These are phyloP conservation scores for Crossocerus cetratus DNA, from an alignment of 2,888 invertebrate genomes.

Conservation along the genomic window DNA sequence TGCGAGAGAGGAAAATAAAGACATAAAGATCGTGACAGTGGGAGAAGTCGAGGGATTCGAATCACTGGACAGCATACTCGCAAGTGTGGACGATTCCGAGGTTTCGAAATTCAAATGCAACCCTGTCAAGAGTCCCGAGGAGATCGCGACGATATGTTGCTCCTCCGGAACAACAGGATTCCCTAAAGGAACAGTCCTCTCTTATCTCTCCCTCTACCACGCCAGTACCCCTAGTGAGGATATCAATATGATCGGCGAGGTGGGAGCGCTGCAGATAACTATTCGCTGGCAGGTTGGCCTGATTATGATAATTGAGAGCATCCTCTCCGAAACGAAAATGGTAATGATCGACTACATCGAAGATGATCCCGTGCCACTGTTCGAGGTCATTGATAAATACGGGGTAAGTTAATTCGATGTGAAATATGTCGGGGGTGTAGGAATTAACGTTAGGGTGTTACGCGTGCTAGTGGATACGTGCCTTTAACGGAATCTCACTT, in stretches of 20 bases:
- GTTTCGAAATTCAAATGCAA: slow-evolving; percentile 27
- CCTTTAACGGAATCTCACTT: not conserved
- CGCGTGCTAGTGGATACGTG: not conserved
- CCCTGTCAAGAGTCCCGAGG: not conserved
- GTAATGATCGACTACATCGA: not conserved
- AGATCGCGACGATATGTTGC: slow-evolving; percentile 21
- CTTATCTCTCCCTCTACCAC: slow-evolving; percentile 18
- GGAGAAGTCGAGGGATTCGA: slow-evolving; percentile 21
- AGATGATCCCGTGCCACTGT: not conserved
- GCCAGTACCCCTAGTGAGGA: slow-evolving; percentile 15
- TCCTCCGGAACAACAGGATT: slow-evolving; percentile 39
- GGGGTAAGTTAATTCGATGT: not conserved
- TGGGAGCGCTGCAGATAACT: not conserved
- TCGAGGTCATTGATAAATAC: slow-evolving; percentile 14
- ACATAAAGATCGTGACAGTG: slow-evolving; percentile 36
- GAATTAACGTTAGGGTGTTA: not conserved
- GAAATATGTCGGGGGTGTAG: not conserved
- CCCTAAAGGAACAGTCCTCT: slow-evolving; percentile 32
- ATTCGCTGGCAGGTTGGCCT: slow-evolving; percentile 26
- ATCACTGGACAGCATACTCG: slow-evolving; percentile 27
- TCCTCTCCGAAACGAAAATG: slow-evolving; percentile 8
- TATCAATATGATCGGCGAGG: slow-evolving; percentile 1
- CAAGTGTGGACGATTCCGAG: slow-evolving; percentile 4
- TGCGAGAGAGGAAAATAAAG: slow-evolving; percentile 20
- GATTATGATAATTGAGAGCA: slow-evolving; percentile 9